Evolutionary conservation across 2,113 vertebrate species (phyloP).

Genomic region (Paradoxurus hermaphroditus): DNA sequence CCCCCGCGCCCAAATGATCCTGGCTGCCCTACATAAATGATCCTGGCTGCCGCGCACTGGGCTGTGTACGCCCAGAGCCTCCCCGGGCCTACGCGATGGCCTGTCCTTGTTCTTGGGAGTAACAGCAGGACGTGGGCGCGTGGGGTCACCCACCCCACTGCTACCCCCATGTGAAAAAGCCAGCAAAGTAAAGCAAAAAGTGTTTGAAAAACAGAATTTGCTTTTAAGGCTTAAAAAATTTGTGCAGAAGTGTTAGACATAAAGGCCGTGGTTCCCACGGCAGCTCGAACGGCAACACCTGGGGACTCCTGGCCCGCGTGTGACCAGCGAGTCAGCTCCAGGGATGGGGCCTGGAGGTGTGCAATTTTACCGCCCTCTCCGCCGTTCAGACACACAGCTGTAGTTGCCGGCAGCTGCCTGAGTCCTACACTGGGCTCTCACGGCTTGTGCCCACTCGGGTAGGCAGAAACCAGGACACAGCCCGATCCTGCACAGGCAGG

Average conservation of each 20-base stretch:
- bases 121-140: no score
- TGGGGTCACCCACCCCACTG: neutral
- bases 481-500: neutral
- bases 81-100: neutral
- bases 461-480: neutral
- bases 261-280: neutral
- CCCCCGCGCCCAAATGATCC: neutral
- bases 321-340: neutral
- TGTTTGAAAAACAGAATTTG: neutral
- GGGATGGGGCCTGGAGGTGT: neutral
- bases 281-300: neutral
- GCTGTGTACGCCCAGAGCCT: neutral
- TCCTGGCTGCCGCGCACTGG: accelerated
- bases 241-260: neutral
- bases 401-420: neutral
- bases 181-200: neutral
- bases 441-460: neutral
- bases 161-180: neutral
- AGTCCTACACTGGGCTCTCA: accelerated
- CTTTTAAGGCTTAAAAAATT: neutral
- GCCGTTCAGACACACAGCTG: neutral
- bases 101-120: neutral
- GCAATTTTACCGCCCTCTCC: neutral
- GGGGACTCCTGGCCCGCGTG: neutral
- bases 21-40: neutral